These are phyloP conservation scores for Colius striatus DNA, from an alignment of 2,113 vertebrate genomes.

Conservation along the genomic window DNA sequence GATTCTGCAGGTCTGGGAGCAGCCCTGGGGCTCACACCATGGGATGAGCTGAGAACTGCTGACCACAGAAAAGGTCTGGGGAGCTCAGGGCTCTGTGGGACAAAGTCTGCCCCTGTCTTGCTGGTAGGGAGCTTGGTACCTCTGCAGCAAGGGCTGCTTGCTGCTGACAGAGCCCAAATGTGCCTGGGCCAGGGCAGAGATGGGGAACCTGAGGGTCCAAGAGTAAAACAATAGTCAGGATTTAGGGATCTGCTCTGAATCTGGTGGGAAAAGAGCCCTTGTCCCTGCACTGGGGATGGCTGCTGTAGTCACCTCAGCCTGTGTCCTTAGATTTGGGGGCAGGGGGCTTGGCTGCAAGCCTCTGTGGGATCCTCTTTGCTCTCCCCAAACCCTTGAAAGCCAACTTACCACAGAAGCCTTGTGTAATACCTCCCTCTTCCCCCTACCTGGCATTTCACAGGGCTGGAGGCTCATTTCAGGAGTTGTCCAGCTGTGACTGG, in stretches of 20 bases:
- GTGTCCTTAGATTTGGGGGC: not conserved
- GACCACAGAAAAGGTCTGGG: not conserved
- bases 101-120: accelerated
- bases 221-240: accelerated
- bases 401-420: not conserved
- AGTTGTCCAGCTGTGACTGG: not conserved
- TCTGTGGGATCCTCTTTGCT: accelerated
- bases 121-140: accelerated
- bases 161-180: not conserved
- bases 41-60: accelerated
- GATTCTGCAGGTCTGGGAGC: not conserved
- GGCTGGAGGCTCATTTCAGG: not conserved
- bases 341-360: not conserved
- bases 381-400: not conserved
- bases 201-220: not conserved
- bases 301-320: not conserved
- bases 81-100: accelerated
- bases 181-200: accelerated
- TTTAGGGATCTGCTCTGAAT: not conserved
- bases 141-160: not conserved
- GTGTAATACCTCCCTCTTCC: not conserved
- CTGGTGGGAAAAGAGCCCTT: not conserved
- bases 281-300: accelerated
- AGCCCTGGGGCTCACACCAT: accelerated
- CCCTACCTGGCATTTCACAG: accelerated